These are phyloP conservation scores for Malachius bipustulatus DNA, from an alignment of 2,888 invertebrate genomes.

Conservation along the genomic window DNA sequence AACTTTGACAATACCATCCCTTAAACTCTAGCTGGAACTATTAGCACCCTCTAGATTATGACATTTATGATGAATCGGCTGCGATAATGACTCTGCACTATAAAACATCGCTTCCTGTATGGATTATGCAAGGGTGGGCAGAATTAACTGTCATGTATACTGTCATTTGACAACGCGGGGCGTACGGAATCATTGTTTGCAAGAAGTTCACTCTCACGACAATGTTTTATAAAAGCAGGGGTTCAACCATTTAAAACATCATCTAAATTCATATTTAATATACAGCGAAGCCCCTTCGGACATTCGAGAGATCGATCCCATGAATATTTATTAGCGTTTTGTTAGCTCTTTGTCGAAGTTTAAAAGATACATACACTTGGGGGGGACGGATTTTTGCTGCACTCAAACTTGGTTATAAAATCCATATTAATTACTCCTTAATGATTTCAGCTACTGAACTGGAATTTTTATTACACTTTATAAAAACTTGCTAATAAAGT, in stretches of 20 bases:
- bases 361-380: slow-evolving; percentile 10
- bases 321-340: slow-evolving; percentile 32
- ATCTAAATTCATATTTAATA: slow-evolving; percentile 36
- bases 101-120: slow-evolving; percentile 32
- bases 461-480: too few relatives aligned
- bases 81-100: slow-evolving; percentile 34
- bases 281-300: slow-evolving; percentile 24
- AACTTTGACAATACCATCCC: too few relatives aligned
- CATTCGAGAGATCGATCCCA: slow-evolving; percentile 19
- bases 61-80: slow-evolving; percentile 36
- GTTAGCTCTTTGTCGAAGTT: slow-evolving; percentile 18
- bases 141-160: slow-evolving; percentile 37
- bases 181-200: slow-evolving; percentile 30
- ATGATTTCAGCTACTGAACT: too few relatives aligned
- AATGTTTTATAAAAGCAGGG: slow-evolving; percentile 29
- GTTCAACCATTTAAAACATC: slow-evolving; percentile 27
- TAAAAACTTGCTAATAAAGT: too few relatives aligned
- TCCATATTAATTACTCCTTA: too few relatives aligned
- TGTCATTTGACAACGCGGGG: slow-evolving; percentile 31
- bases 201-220: slow-evolving; percentile 29
- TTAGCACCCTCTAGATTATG: slow-evolving; percentile 33
- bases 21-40: slow-evolving; percentile 22
- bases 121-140: slow-evolving; percentile 22
- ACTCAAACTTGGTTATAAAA: too few relatives aligned
- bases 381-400: too few relatives aligned